Evolutionary conservation across 1,140 invertebrate genomes (phyloP).

Genomic region (Brachionus angularis): DNA sequence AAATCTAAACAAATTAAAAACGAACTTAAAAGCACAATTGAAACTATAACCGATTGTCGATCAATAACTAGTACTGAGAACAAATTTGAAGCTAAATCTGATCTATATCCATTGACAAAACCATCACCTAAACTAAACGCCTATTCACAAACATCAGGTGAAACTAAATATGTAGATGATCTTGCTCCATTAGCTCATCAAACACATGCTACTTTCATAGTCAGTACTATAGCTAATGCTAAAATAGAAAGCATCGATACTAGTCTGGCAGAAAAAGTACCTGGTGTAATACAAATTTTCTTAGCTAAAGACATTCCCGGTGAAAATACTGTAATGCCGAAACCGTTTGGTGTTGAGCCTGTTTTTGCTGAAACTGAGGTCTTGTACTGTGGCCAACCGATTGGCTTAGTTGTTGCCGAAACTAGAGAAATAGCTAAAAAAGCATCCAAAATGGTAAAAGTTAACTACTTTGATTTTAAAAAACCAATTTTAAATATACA

Average conservation of each 20-base stretch:
- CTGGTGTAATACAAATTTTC: slow-evolving; percentile 51
- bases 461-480: slow-evolving; percentile 61
- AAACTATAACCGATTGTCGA: neutral
- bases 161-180: slow-evolving; percentile 38
- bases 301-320: slow-evolving; percentile 54
- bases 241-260: slow-evolving; percentile 48
- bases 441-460: slow-evolving; percentile 64
- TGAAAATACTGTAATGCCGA: slow-evolving; percentile 48
- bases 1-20: neutral
- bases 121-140: slow-evolving; percentile 38
- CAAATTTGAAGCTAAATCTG: neutral
- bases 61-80: neutral
- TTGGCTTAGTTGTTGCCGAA: slow-evolving; percentile 68
- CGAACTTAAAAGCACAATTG: neutral
- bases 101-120: slow-evolving; percentile 23
- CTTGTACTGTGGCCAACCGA: slow-evolving; percentile 64
- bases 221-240: slow-evolving; percentile 52
- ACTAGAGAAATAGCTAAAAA: slow-evolving; percentile 63
- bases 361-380: slow-evolving; percentile 44
- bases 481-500: slow-evolving; percentile 63
- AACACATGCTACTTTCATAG: slow-evolving; percentile 8
- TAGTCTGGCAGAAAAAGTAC: slow-evolving; percentile 26
- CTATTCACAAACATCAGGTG: slow-evolving; percentile 33
- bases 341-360: slow-evolving; percentile 3
- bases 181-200: neutral